Evolutionary conservation across 1,140 invertebrate species (phyloP).

Genomic region (Orchesella cincta): DNA sequence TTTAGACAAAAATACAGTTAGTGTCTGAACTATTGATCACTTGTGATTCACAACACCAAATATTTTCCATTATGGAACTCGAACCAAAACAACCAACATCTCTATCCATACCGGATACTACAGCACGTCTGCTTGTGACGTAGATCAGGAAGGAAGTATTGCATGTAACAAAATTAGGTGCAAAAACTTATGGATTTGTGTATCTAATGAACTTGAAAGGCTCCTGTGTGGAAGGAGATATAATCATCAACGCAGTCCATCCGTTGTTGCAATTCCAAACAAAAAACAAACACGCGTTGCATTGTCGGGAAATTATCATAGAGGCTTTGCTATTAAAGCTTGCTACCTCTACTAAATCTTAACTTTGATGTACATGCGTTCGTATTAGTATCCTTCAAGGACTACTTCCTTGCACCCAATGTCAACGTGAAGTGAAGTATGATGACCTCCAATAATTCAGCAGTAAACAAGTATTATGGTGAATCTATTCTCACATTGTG

Average conservation of each 20-base stretch:
- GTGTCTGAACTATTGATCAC: neutral
- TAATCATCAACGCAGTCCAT: no score
- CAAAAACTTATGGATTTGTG: no score
- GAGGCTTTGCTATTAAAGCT: neutral
- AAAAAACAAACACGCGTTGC: no score
- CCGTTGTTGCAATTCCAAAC: no score
- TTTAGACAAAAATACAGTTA: neutral
- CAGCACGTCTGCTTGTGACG: neutral
- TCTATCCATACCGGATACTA: neutral
- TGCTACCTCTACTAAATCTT: neutral
- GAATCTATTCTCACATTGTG: no score
- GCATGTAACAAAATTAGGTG: neutral
- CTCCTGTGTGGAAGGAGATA: no score
- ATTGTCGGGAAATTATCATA: neutral
- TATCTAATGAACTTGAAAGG: no score
- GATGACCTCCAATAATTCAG: neutral
- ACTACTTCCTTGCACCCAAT: neutral
- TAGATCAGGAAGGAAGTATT: neutral
- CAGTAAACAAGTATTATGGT: neutral
- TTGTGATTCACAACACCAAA: neutral
- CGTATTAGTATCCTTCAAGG: constrained; percentile 7
- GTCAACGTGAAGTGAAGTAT: constrained; percentile 11
- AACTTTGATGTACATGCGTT: no score
- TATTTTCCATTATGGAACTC: neutral
- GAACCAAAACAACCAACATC: neutral